Percentiles rank a stretch among this genome's conserved stretches.
These are phyloP conservation scores for Rotaria macrura DNA, from an alignment of 2,888 invertebrate species.

Conservation along the genomic window DNA sequence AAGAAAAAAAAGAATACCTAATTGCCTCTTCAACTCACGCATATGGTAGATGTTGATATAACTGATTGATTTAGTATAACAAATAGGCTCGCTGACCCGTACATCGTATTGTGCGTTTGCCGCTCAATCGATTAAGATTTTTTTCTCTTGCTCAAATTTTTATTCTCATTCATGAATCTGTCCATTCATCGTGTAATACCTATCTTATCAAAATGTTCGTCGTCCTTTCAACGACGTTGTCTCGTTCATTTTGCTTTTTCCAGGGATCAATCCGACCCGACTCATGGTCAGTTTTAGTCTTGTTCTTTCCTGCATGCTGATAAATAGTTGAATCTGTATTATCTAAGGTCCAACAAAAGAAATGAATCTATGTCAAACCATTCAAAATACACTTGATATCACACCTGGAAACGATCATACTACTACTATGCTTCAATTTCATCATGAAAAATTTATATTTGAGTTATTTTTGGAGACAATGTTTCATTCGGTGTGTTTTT, in stretches of 20 bases:
- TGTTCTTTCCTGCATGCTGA: background rate
- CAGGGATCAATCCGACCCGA: background rate
- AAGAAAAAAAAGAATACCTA: background rate
- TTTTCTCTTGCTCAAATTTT: background rate
- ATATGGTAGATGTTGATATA: background rate
- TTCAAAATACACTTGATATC: conserved; percentile 81
- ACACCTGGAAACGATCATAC: conserved; percentile 66
- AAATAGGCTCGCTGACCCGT: background rate
- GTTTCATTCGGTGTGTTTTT: conserved; percentile 97
- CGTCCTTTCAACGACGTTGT: background rate
- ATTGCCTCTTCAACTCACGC: background rate
- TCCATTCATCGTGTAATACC: background rate
- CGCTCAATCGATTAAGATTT: background rate
- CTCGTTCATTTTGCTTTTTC: background rate
- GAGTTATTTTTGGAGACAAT: conserved; percentile 81
- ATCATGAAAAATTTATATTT: background rate
- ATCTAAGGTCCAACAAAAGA: conserved; percentile 46
- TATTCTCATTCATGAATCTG: background rate
- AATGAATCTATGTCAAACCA: conserved; percentile 82
- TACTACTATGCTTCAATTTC: background rate
- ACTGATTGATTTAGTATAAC: background rate
- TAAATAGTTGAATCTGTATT: too few species aligned
- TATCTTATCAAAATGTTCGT: background rate
- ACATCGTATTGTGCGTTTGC: background rate
- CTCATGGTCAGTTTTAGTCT: background rate